These are phyloP conservation scores for Zaprionus capensis DNA, from an alignment of 1,140 invertebrate genomes.

Conservation along the genomic window DNA sequence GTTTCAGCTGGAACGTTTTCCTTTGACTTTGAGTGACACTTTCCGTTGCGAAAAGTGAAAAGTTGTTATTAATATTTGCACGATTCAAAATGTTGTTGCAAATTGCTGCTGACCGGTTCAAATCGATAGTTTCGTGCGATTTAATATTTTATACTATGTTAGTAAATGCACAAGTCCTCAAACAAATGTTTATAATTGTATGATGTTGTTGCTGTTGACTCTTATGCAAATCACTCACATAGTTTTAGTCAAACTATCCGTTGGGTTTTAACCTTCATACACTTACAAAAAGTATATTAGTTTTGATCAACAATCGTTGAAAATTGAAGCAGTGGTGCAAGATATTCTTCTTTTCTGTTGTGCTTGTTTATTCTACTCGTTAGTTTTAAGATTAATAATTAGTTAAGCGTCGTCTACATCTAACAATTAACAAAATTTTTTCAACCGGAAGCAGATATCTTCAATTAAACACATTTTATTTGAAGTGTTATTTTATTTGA, in stretches of 20 bases:
- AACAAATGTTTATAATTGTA: background rate
- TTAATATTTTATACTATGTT: conserved; percentile 1
- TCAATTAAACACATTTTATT: too few relatives aligned
- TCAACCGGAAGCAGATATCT: too few relatives aligned
- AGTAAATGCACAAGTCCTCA: conserved; percentile 1
- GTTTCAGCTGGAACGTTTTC: conserved; percentile 38
- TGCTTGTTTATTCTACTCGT: too few relatives aligned
- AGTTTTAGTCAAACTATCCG: background rate
- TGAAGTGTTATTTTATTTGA: too few relatives aligned
- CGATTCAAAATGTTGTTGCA: conserved; percentile 54
- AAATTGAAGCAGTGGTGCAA: too few relatives aligned
- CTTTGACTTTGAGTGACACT: conserved; percentile 78
- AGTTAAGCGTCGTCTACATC: too few relatives aligned
- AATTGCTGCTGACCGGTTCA: conserved; percentile 49
- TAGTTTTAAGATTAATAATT: too few relatives aligned
- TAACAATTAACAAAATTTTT: too few relatives aligned
- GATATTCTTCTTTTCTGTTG: too few relatives aligned
- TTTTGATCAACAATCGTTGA: too few relatives aligned
- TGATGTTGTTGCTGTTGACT: conserved; percentile 18
- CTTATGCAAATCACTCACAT: conserved; percentile 62
- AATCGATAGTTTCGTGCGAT: conserved; percentile 26
- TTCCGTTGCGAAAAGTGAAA: conserved; percentile 79
- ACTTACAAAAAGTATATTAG: background rate
- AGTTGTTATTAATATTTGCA: conserved; percentile 73
- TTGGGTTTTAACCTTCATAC: conserved; percentile 56